Evolutionary conservation across 2,113 vertebrate genomes (phyloP), one percentile per base, ranked within the genome.

Genomic region (Melanerpes aurifrons): DNA sequence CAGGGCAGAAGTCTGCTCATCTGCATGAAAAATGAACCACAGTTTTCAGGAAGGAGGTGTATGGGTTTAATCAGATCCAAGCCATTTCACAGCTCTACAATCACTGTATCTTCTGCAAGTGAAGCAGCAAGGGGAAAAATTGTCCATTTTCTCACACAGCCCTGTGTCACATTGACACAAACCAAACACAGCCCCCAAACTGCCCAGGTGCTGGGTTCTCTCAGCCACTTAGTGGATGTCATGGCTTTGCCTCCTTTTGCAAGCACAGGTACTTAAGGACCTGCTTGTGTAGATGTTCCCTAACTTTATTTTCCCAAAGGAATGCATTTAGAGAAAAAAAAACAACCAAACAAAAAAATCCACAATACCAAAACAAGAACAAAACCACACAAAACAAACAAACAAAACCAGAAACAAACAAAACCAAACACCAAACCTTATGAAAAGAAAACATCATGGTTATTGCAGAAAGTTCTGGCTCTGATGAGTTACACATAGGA

Each of bases 401-500:
- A 40, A 80, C 40, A 45, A 45, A 45, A 45, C 43, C 40, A 40
- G 9, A 40, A 14, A 5, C 43, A 43, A 15, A 43, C 40, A 45
- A 45, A 45, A 45, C 15, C 43, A 4, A 0, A 10, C 45, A 29
- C 5, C 16, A 75, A 43, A 43, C 8, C 6, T 31, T 35, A 56
- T 4, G 17, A 70, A 75, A 72, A 69, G 14, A 48, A 53, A 86
- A 67, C 8, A 3, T 43, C 7, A 3, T 14, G 25, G 22, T 48
- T 72, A 13, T 25, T 50, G 50, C 28, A 12, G 22, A 45, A 53
- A 56, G 16, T 50, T 91, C 37, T 73, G 56, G 50, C 61, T 26
- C 28, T 45, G 22, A n/a, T 22, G 75, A 45, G 15, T 56, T 85
- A 22, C 18, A 11, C 0, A 0, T 4, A 1, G 15, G 43, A 64